These are phyloP conservation scores for Isaurus tuberculatus DNA, from an alignment of 92 coral and sea anemone species.

Conservation along the genomic window DNA sequence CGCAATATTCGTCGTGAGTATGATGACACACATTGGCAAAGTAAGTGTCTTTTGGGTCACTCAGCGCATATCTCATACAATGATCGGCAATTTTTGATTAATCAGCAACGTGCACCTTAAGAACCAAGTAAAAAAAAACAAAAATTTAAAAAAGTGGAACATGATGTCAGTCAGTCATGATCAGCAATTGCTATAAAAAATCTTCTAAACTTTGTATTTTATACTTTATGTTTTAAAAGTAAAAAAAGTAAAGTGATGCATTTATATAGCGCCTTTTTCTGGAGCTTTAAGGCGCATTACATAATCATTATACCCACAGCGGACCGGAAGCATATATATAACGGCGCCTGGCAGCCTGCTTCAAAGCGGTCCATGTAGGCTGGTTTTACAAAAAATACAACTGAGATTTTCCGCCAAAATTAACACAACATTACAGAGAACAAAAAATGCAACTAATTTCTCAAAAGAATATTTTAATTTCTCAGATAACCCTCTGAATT, in stretches of 20 bases:
- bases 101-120: slow-evolving; percentile 50
- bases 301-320: no score
- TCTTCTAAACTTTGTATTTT: background rate
- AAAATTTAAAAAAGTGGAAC: background rate
- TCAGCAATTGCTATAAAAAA: background rate
- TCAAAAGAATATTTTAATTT: background rate
- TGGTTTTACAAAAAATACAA: background rate
- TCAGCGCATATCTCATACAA: slow-evolving; percentile 50
- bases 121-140: slow-evolving; percentile 3
- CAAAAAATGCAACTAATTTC: background rate
- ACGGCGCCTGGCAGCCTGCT: no score
- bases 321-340: no score
- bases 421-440: background rate
- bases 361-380: no score
- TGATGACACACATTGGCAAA: slow-evolving; percentile 40
- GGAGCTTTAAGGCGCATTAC: no score
- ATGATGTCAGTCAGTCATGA: no score
- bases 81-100: slow-evolving; percentile 50
- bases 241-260: no score
- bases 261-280: no score
- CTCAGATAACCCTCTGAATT: background rate
- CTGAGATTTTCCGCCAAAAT: background rate
- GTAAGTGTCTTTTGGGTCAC: slow-evolving; percentile 33
- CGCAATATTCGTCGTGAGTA: slow-evolving; percentile 34
- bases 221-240: background rate